phyloP scores from a whole-genome alignment of 92 coral and sea anemone genomes.

The Epizoanthus rinbou region DNA sequence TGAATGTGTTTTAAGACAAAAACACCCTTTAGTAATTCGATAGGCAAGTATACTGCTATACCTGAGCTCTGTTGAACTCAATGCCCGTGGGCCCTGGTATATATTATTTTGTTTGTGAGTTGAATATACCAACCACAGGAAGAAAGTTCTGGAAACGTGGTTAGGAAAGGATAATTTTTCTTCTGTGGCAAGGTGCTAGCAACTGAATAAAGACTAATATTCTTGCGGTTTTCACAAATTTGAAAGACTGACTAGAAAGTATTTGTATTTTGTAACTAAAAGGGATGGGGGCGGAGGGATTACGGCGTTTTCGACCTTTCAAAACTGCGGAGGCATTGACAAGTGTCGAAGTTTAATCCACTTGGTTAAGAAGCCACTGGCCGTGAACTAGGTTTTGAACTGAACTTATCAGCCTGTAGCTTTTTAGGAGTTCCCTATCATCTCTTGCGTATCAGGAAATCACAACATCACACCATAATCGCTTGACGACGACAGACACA shows the following conservation, averaged over 20 bases:
- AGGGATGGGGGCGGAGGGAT: background rate
- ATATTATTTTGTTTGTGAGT: no score
- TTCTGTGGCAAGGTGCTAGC: background rate
- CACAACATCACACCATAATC: slow-evolving; percentile 30
- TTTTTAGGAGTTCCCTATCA: slow-evolving; percentile 25
- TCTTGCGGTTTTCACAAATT: background rate
- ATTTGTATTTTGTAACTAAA: background rate
- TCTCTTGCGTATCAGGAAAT: slow-evolving; percentile 27
- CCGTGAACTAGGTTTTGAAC: background rate
- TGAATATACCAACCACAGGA: background rate
- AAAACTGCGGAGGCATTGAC: background rate
- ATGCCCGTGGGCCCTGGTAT: no score
- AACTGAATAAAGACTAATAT: background rate
- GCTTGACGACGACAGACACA: slow-evolving; percentile 32
- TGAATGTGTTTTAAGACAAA: no score
- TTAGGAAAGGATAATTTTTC: background rate
- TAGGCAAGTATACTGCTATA: no score
- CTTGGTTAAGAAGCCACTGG: slow-evolving; percentile 23
- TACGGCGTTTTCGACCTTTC: background rate
- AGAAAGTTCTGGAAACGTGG: slow-evolving; percentile 1
- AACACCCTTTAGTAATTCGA: no score
- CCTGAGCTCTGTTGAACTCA: no score
- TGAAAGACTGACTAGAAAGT: background rate
- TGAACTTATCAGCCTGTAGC: slow-evolving; percentile 29
- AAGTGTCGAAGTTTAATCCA: slow-evolving; percentile 3